Percentiles rank a stretch among this genome's conserved stretches.
These are phyloP conservation scores for Valencia hispanica DNA, from an alignment of 2,797 vertebrate species.

Conservation along the genomic window DNA sequence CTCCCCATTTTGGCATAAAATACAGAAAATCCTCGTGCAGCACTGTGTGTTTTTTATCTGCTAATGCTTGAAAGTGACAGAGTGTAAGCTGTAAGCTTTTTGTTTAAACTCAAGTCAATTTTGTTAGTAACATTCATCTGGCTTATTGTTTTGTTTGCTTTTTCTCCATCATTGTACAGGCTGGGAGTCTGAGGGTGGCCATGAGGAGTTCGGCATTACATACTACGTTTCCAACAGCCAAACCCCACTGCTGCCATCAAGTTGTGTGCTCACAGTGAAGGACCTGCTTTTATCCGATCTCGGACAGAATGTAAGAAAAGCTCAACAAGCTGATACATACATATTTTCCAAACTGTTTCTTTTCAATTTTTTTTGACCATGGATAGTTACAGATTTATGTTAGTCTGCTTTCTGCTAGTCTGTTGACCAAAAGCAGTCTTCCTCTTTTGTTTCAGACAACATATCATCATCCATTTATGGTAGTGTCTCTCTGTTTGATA, in stretches of 20 bases:
- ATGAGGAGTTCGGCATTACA: constrained; percentile 54
- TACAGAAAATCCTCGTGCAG: neutral
- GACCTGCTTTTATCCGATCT: constrained; percentile 87
- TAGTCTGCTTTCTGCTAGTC: too few relatives aligned
- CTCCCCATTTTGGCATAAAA: neutral
- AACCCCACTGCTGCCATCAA: constrained; percentile 17
- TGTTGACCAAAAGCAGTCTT: neutral
- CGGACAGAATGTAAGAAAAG: constrained; percentile 55
- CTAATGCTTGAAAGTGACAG: constrained; percentile 13
- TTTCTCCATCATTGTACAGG: constrained; percentile 41
- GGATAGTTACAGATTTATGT: too few relatives aligned
- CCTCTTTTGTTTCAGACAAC: neutral
- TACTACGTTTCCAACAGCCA: constrained; percentile 55
- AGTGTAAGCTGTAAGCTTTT: neutral
- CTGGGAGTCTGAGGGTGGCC: constrained; percentile 51
- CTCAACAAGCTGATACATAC: neutral
- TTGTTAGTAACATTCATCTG: constrained; percentile 17
- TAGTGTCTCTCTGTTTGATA: neutral
- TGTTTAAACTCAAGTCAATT: constrained; percentile 1
- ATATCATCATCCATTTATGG: neutral
- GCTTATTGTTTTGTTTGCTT: neutral
- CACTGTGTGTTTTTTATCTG: neutral
- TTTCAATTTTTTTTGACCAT: neutral
- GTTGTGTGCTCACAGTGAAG: constrained; percentile 86
- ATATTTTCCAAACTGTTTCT: neutral